Evolutionary conservation across 2,888 invertebrate genomes (phyloP), one percentile per base, ranked within the genome.

Genomic region (Microplitis deprimator): DNA sequence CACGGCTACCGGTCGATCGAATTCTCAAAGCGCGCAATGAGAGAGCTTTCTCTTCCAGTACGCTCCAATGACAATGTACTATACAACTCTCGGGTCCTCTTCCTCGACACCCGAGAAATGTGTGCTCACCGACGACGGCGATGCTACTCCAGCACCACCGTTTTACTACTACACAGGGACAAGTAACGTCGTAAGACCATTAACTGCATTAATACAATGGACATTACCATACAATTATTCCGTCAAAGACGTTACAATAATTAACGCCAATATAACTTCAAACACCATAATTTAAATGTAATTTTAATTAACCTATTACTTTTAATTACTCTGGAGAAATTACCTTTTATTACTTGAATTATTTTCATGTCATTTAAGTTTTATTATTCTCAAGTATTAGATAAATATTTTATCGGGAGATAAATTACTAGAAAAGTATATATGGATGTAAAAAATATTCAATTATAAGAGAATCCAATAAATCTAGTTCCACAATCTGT

Each of bases 1-100:
- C 79, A 80, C 79, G 79, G 78, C 81, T 79, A 79, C 72, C 78
- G 80, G 78, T 79, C 78, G 80, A 81, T 81, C 80, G 79, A 80
- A 79, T 80, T 77, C 80, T 79, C 80, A 79, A 80, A 81, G 81
- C 78, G 79, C 67, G 74, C 60, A 73, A 67, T 59, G 65, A 16
- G 50, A 73, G 73, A 29, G 6, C 59, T 59, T 38, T 70, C 67
- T 50, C 60, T 59, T 70, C 50, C 29, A 16, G 7, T 17, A 13
- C 41, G 50, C 41, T 59, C 70, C 50, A 13, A 20, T 65, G 65
- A 20, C 10, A 29, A 38, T 50, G 50, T 50, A 50, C 50, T 50
- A 13, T 50, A 13, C 50, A 13, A 8, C 10, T 50, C 50, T 50
- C 50, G 50, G 13, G 50, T 50, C 50, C 50, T 50, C 50, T 50